Base-by-base conservation (phyloP, 2,797 vertebrate species). In the Botia almorhae region DNA sequence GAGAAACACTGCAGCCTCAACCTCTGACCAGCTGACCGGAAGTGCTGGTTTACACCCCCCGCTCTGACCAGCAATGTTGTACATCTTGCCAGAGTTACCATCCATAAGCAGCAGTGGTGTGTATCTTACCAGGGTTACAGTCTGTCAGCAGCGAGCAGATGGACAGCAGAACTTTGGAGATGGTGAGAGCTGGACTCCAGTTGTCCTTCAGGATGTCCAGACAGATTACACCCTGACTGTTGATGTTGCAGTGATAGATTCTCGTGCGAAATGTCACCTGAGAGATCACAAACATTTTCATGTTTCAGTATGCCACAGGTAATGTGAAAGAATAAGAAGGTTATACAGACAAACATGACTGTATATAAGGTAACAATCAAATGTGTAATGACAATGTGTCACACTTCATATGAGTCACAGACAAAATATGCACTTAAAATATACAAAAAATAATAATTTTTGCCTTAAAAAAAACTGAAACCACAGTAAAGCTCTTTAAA, bases 131-230 rank as follows among this genome's bases (percentile, higher is more conserved):
- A 19, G 97, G 96, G 86, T 97, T 98, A 89, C 96, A 97, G 93
- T 98, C 96, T 90, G 96, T 98, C 81, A 98, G 96, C 87, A 96
- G 95, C 82, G 96, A 97, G 93, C 95, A 97, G 94, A 97, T 97
- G 85, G 96, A 97, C 82, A 97, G 95, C 23, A 98, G 95, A 72
- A 97, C 96, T 93, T 98, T 98, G 88, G 96, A 96, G 92, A 98
- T 96, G 86, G 96, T 97, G 87, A 97, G 93, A 0, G 96, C 96
- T n/a, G 96, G 96, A 85, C 96, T 97, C 96, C 96, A 96, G 88
- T 90, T 94, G 82, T 88, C 94, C 85, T 96, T 95, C 82, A 95
- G 87, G 86, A 95, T 95, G 89, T 94, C 94, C 91, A 97, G 91
- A 85, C 96, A 97, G 89, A 97, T 96, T 87, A 96, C 96, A 1